Evolutionary conservation across 2,113 vertebrate genomes (phyloP).

Genomic region (Hippocampus guttulatus): DNA sequence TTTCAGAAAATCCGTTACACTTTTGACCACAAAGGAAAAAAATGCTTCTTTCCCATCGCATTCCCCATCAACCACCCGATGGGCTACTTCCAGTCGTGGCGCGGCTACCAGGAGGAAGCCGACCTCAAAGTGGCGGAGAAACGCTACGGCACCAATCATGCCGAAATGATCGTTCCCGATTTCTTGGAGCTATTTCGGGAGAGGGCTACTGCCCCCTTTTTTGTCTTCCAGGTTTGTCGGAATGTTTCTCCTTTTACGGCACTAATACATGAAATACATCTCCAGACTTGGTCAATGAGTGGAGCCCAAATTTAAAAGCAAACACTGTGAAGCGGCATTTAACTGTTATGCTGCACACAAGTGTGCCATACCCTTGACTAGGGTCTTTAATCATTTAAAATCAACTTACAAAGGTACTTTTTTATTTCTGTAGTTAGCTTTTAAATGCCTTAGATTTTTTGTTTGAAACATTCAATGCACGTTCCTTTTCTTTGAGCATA

Average conservation of each 20-base stretch:
- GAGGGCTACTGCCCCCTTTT: constrained; percentile 92
- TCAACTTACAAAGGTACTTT: too few species aligned
- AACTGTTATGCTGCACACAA: too few species aligned
- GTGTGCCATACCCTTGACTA: too few species aligned
- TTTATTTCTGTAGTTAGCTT: too few species aligned
- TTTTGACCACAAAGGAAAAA: constrained; percentile 77
- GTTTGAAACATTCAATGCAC: too few species aligned
- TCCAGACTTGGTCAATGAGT: too few species aligned
- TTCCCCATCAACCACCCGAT: constrained; percentile 80
- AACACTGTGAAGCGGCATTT: too few species aligned
- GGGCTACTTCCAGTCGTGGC: constrained; percentile 81
- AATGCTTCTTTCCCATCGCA: constrained; percentile 80
- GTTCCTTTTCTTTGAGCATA: too few species aligned
- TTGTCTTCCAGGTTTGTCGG: constrained; percentile 87
- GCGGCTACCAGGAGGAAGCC: constrained; percentile 86
- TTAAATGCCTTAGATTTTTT: too few species aligned
- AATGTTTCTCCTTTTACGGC: not conserved
- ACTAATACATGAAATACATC: too few species aligned
- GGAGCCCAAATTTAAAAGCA: too few species aligned
- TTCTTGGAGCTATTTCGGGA: constrained; percentile 93
- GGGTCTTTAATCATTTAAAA: too few species aligned
- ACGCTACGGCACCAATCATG: constrained; percentile 85
- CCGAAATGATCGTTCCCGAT: constrained; percentile 94
- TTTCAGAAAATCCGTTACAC: constrained; percentile 95
- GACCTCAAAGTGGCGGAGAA: constrained; percentile 85